Evolutionary conservation across 2,113 vertebrate species (phyloP).

Genomic region (Steatornis caripensis): DNA sequence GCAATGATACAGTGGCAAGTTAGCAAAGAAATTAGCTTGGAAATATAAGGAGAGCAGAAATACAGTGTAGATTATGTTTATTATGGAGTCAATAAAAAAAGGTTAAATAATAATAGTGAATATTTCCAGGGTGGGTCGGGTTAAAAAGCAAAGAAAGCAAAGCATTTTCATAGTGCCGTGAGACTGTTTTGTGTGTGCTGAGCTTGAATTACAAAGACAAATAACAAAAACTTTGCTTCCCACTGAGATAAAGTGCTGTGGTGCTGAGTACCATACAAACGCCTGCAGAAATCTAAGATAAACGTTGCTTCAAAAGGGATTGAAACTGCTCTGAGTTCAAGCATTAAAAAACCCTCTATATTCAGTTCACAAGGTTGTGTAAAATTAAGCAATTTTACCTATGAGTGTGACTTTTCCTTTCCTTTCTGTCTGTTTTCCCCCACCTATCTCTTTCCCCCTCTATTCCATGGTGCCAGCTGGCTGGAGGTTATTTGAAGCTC

Average conservation of each 20-base stretch:
- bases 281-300: neutral
- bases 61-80: neutral
- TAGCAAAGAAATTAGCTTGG: conserved; percentile 11
- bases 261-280: neutral
- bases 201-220: conserved; percentile 12
- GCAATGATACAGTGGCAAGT: neutral
- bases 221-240: neutral
- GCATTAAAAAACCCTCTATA: neutral
- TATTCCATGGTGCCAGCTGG: neutral
- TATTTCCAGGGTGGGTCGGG: neutral
- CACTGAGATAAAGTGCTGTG: neutral
- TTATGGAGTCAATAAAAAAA: neutral
- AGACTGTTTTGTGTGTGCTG: neutral
- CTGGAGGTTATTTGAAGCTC: neutral
- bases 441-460: neutral
- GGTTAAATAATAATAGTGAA: neutral
- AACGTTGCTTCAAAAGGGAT: neutral
- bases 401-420: neutral
- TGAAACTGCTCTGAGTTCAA: neutral
- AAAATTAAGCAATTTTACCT: neutral
- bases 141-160: neutral
- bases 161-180: neutral
- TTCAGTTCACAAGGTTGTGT: neutral
- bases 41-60: neutral
- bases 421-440: neutral